A percentile compares a stretch with the other conserved stretches of the same genome.
phyloP scores from a whole-genome alignment of 1,140 invertebrate species.

The Nephila pilipes region DNA sequence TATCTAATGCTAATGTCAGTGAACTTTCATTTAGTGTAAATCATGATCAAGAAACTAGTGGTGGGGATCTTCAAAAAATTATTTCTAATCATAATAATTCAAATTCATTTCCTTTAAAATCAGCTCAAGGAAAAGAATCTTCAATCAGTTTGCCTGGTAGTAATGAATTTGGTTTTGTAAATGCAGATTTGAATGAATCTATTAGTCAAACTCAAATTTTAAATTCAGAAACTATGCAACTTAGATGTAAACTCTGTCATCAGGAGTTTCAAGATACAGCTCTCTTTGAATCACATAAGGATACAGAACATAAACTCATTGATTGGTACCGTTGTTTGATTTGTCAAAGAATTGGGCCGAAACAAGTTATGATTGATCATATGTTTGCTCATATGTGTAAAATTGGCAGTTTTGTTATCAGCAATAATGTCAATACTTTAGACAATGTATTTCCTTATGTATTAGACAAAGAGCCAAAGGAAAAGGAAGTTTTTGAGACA shows the following conservation, averaged over 20 bases:
- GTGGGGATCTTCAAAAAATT: background rate
- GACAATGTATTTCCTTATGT: conserved; percentile 28
- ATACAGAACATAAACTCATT: conserved; percentile 36
- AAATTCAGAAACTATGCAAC: background rate
- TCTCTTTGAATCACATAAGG: background rate
- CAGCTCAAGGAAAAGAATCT: background rate
- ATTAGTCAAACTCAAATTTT: background rate
- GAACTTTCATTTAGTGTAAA: background rate
- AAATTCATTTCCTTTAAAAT: background rate
- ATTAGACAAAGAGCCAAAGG: background rate
- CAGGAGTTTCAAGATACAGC: background rate
- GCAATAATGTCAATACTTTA: conserved; percentile 16
- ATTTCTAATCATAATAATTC: background rate
- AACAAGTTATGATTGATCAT: conserved; percentile 60
- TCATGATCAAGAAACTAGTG: background rate
- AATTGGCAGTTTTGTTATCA: conserved; percentile 64
- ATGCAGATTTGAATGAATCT: background rate
- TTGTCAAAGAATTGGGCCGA: conserved; percentile 42
- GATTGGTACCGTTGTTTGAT: conserved; percentile 71
- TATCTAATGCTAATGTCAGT: background rate
- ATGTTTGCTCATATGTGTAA: conserved; percentile 74
- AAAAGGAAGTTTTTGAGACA: background rate
- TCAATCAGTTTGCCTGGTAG: background rate
- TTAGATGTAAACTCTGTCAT: conserved; percentile 55
- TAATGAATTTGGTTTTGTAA: background rate